phyloP scores from a whole-genome alignment of 1,140 invertebrate genomes.

The Trichonephila inaurata region DNA sequence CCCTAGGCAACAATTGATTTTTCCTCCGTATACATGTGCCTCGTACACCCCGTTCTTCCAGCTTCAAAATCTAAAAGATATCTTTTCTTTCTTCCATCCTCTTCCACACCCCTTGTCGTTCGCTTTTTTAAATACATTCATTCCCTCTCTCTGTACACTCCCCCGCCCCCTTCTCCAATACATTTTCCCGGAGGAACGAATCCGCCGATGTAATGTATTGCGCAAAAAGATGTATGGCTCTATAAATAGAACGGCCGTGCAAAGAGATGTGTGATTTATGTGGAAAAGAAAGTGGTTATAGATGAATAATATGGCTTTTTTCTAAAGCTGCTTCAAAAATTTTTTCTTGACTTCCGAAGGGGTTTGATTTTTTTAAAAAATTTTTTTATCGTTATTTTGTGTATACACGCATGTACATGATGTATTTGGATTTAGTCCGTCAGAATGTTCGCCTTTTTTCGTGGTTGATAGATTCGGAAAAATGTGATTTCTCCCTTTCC shows the following conservation, averaged over 20 bases:
- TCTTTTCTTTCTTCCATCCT: background rate
- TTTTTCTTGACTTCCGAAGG: background rate
- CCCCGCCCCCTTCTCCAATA: background rate
- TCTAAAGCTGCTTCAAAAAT: slow-evolving; percentile 28
- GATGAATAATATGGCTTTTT: slow-evolving; percentile 71
- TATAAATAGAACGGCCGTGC: slow-evolving; percentile 65
- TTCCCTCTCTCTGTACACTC: background rate
- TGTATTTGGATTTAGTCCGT: slow-evolving; percentile 37
- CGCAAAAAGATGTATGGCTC: slow-evolving; percentile 66
- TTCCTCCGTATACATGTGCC: slow-evolving; percentile 48
- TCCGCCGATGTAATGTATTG: slow-evolving; percentile 41
- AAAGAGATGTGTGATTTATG: slow-evolving; percentile 63
- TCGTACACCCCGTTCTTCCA: slow-evolving; percentile 26
- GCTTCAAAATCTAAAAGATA: slow-evolving; percentile 14
- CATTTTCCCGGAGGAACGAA: slow-evolving; percentile 33
- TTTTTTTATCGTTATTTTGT: background rate
- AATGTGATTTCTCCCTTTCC: background rate
- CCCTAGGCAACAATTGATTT: slow-evolving; percentile 73
- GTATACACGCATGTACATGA: background rate
- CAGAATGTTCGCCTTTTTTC: slow-evolving; percentile 25
- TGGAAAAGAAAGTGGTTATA: slow-evolving; percentile 70
- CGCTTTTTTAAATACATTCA: slow-evolving; percentile 30
- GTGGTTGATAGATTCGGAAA: slow-evolving; percentile 4
- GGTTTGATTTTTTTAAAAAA: background rate
- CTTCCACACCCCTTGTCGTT: background rate